Conservation (phyloP, 2,888 invertebrate species). For the Phrixothrix hirtus region DNA sequence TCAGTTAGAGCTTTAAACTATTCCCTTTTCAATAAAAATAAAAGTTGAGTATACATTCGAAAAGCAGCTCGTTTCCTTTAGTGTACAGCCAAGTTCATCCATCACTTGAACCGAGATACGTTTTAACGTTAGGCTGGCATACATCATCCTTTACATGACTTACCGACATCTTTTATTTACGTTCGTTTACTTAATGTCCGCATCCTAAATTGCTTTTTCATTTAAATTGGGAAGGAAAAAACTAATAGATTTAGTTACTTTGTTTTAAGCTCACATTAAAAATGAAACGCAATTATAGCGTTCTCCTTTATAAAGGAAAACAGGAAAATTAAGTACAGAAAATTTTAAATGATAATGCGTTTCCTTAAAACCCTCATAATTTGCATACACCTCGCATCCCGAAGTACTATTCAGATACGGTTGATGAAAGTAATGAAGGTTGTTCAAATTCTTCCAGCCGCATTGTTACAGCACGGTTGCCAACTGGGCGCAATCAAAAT, state of each 20-base stretch:
- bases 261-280: not conserved
- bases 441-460: conserved; percentile 25
- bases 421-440: conserved; percentile 26
- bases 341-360: not conserved
- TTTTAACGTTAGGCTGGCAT: not conserved
- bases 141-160: not conserved
- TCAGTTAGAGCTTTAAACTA: no score
- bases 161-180: not conserved
- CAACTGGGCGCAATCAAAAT: conserved; percentile 31
- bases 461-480: conserved; percentile 26
- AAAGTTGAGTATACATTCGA: not conserved
- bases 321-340: conserved; percentile 13
- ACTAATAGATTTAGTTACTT: no score
- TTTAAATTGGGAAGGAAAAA: no score
- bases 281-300: not conserved
- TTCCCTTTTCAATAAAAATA: not conserved
- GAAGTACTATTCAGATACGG: conserved; percentile 19
- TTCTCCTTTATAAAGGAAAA: not conserved
- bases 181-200: not conserved
- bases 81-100: not conserved
- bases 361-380: conserved; percentile 9
- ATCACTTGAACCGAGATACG: not conserved
- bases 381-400: conserved; percentile 21
- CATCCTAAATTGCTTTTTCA: no score
- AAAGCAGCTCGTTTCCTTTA: not conserved